Evolutionary conservation across 2,113 vertebrate species (phyloP), one percentile per base, ranked within the genome.

Genomic region (Vombatus ursinus): DNA sequence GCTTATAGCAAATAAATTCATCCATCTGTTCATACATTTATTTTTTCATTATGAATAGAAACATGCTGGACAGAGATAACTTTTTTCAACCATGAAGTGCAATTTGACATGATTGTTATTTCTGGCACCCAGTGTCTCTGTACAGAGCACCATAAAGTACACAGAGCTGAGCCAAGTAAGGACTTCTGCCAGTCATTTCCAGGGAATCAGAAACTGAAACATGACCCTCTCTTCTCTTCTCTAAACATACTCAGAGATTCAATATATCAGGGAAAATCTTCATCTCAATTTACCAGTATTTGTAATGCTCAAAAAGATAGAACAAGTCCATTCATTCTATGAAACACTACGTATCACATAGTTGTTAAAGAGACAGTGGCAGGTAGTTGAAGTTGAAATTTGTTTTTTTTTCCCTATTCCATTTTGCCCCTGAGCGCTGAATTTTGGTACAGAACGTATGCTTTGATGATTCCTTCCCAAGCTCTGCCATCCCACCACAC

Each of bases 61-160:
- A 97, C 22, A 44, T 92, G 92, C 95, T 96, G 95, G 94, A 98
- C 94, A 96, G 94, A 97, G 96, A 98, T 54, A 98, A 95, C 47
- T 97, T 97, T 97, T 98, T 97, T 97, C 97, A 94, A 2, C 95
- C 91, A 94, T 90, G 54, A 97, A 97, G 96, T 94, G 89, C 8
- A 96, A 97, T 96, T 97, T 95, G 97, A 98, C 95, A 93, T 92
- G 68, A 97, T 54, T 97, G 95, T 98, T 98, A 97, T 97, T 98
- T 97, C 98, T 98, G 98, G 98, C 97, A 47, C 91, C 50, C 12
- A 57, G 16, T 6, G 6, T 61, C 94, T 61, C 91, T 61, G 90
- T 90, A 95, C 95, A 97, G 90, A 96, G 95, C 93, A 97, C 93
- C 12, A 16, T 1, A 53, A 96, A 93, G 95, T 53, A 96, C n/a